These are phyloP conservation scores for Tangara arthus DNA, from an alignment of 2,797 vertebrate genomes.

Conservation along the genomic window DNA sequence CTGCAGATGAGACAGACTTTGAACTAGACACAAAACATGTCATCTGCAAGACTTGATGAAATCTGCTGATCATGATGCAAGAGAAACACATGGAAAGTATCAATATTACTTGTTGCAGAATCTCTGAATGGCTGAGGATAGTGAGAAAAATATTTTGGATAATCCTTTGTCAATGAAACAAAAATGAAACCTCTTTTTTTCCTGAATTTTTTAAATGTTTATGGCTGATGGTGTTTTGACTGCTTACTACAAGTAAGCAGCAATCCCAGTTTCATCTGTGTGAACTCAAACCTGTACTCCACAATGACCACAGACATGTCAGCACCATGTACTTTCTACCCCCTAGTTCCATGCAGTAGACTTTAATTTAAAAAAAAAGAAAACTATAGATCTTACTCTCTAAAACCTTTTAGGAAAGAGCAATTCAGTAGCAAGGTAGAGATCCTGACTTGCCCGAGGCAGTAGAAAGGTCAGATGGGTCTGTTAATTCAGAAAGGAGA, in stretches of 20 bases:
- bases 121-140: neutral
- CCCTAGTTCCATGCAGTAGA: neutral
- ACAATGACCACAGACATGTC: neutral
- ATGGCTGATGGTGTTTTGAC: neutral
- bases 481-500: neutral
- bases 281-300: neutral
- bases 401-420: neutral
- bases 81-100: neutral
- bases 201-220: neutral
- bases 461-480: neutral
- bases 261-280: neutral
- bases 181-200: neutral
- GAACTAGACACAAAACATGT: neutral
- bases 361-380: neutral
- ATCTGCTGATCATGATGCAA: neutral
- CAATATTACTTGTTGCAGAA: neutral
- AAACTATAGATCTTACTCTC: neutral
- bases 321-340: neutral
- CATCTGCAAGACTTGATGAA: neutral
- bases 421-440: neutral
- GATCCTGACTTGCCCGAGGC: neutral
- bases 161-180: neutral
- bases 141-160: neutral
- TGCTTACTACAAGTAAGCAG: neutral
- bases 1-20: neutral